Percentiles rank a stretch among this genome's conserved stretches.
Conservation (phyloP, 2,797 vertebrate species). For the Brachyrhaphis roseni region DNA sequence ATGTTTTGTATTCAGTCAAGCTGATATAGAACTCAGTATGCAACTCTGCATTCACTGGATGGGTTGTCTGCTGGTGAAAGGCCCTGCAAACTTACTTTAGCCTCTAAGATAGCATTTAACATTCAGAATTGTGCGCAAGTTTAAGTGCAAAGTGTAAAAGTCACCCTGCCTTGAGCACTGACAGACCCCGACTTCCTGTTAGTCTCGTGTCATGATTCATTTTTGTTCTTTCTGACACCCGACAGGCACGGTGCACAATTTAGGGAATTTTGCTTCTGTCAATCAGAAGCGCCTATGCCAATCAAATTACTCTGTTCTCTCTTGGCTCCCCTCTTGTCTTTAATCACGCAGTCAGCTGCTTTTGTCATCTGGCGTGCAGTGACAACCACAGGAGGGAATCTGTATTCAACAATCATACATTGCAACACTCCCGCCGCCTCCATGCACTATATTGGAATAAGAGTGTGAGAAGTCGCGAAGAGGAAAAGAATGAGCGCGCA, state of each 20-base stretch:
- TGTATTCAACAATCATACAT: conserved; percentile 28
- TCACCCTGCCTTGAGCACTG: conserved; percentile 22
- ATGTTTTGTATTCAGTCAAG: conserved; percentile 49
- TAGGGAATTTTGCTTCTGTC: conserved; percentile 54
- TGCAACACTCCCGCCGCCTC: conserved; percentile 9
- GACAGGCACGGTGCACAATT: conserved; percentile 37
- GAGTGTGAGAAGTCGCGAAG: conserved; percentile 31
- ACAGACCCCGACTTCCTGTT: conserved; percentile 28
- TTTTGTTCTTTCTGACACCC: conserved; percentile 45
- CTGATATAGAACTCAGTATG: conserved; percentile 46
- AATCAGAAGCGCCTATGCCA: conserved; percentile 43
- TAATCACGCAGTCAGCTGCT: conserved; percentile 34
- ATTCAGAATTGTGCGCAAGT: conserved; percentile 28
- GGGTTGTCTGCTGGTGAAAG: conserved; percentile 22
- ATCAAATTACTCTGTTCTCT: conserved; percentile 51
- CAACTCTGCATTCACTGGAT: conserved; percentile 22
- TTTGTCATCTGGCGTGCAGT: conserved; percentile 44
- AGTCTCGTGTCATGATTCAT: conserved; percentile 43
- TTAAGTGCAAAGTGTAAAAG: conserved; percentile 16
- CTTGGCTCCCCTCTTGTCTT: conserved; percentile 26
- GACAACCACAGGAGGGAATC: conserved; percentile 38
- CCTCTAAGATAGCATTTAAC: conserved; percentile 20
- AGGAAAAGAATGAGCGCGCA: conserved; percentile 3
- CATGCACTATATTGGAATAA: conserved; percentile 22
- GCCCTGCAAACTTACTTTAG: conserved; percentile 25